phyloP scores from a whole-genome alignment of 2,888 invertebrate species.

The Nycteola revayana region DNA sequence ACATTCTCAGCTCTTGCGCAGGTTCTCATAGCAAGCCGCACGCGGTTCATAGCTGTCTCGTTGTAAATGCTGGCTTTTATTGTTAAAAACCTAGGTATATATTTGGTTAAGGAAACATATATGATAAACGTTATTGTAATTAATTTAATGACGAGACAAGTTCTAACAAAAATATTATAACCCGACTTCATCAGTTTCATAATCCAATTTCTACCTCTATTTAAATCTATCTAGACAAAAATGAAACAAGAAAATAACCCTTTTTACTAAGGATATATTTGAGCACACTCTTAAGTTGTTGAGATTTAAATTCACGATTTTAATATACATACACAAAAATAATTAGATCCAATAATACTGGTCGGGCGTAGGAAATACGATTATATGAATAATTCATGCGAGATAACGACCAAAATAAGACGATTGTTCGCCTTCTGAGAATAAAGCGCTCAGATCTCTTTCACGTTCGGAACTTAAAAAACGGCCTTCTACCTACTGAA shows the following conservation, averaged over 20 bases:
- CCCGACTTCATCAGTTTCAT: no score
- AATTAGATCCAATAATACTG: conserved; percentile 52
- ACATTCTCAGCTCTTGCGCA: conserved; percentile 67
- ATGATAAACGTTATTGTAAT: no score
- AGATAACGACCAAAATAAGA: conserved; percentile 68
- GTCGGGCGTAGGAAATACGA: conserved; percentile 60
- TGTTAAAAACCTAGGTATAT: conserved; percentile 17
- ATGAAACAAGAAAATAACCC: no score
- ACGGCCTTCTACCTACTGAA: conserved; percentile 9
- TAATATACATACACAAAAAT: conserved; percentile 38
- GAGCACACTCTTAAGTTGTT: no score
- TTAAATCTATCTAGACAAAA: no score
- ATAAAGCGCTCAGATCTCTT: conserved; percentile 49
- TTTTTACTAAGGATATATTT: no score
- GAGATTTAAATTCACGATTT: no score
- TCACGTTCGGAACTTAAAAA: conserved; percentile 25
- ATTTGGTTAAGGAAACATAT: no score
- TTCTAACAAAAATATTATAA: no score
- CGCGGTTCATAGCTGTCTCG: conserved; percentile 42
- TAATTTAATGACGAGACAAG: no score
- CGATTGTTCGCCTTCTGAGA: conserved; percentile 67
- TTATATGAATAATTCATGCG: conserved; percentile 71
- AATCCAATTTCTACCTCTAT: no score
- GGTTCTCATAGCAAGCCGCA: conserved; percentile 68
- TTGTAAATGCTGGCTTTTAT: conserved; percentile 33